These are phyloP conservation scores for Seira musarum DNA, from an alignment of 2,888 invertebrate species.

Conservation along the genomic window DNA sequence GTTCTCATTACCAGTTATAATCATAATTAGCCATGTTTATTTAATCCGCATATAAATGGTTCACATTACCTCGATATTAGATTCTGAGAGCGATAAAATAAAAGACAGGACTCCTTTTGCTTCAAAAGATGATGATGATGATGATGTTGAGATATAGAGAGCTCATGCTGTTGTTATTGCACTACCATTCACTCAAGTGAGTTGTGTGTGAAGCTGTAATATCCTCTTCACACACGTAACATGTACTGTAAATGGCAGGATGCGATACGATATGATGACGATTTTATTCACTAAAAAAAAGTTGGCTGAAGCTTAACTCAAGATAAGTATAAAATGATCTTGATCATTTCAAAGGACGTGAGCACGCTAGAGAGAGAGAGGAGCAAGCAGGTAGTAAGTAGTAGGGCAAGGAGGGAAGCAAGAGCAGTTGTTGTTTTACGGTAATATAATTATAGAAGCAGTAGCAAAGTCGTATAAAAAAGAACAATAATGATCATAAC, in stretches of 20 bases:
- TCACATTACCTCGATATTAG: conserved; percentile 54
- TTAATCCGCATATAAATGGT: conserved; percentile 61
- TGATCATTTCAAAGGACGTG: not conserved
- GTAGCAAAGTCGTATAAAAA: no score
- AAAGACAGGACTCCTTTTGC: conserved; percentile 16
- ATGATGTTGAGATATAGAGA: conserved; percentile 16
- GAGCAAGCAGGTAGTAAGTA: no score
- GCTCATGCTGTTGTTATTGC: conserved; percentile 37
- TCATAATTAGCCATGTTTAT: conserved; percentile 59
- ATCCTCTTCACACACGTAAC: conserved; percentile 48
- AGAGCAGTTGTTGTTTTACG: not conserved
- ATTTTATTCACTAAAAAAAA: no score
- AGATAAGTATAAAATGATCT: not conserved
- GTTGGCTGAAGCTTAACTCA: not conserved
- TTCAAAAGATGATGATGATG: not conserved
- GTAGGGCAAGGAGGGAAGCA: no score
- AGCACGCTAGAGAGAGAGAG: not conserved
- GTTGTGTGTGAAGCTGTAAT: conserved; percentile 48
- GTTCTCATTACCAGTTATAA: conserved; percentile 60
- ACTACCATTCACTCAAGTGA: not conserved
- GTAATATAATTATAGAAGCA: not conserved
- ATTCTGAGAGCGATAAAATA: conserved; percentile 45
- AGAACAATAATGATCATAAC: conserved; percentile 41
- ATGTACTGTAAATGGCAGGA: conserved; percentile 27
- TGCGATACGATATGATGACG: not conserved